Evolutionary conservation across 2,797 vertebrate genomes (phyloP).

Genomic region (Australoheros facetus): DNA sequence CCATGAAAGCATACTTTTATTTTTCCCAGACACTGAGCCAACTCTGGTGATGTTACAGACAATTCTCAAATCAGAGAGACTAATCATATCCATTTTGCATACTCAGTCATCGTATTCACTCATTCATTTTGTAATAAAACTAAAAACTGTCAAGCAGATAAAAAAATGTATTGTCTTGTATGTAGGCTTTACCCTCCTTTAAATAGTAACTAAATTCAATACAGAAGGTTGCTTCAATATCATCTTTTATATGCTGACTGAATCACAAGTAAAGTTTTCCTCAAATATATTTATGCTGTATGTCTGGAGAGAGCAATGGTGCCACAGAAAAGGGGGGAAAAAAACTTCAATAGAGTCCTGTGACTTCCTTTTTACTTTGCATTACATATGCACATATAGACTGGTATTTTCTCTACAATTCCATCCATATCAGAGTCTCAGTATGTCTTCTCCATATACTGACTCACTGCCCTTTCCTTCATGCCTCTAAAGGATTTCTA

Average conservation of each 20-base stretch:
- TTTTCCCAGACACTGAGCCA: slow-evolving; percentile 11
- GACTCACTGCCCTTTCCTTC: slow-evolving; percentile 75
- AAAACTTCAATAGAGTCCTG: slow-evolving; percentile 56
- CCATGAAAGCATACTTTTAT: slow-evolving; percentile 43
- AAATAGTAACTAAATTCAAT: slow-evolving; percentile 21
- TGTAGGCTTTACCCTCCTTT: slow-evolving; percentile 26
- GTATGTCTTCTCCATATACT: slow-evolving; percentile 65
- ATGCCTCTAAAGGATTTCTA: slow-evolving; percentile 75
- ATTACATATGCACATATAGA: slow-evolving; percentile 81
- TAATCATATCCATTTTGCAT: neutral
- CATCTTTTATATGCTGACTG: slow-evolving; percentile 28
- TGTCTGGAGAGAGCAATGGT: slow-evolving; percentile 46
- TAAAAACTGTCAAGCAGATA: neutral
- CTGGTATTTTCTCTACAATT: slow-evolving; percentile 67
- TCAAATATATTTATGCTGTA: slow-evolving; percentile 53
- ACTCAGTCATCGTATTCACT: slow-evolving; percentile 12
- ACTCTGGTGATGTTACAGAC: slow-evolving; percentile 13
- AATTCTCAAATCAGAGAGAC: slow-evolving; percentile 16
- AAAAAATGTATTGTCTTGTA: slow-evolving; percentile 10
- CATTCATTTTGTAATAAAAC: slow-evolving; percentile 8
- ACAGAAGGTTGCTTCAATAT: slow-evolving; percentile 56
- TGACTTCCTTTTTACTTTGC: slow-evolving; percentile 60
- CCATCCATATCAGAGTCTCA: slow-evolving; percentile 69
- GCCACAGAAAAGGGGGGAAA: slow-evolving; percentile 27
- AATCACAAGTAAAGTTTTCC: slow-evolving; percentile 42